A percentile compares a stretch with the other conserved stretches of the same genome.
Conservation (phyloP, 2,888 invertebrate genomes). For the Nezara viridula region DNA sequence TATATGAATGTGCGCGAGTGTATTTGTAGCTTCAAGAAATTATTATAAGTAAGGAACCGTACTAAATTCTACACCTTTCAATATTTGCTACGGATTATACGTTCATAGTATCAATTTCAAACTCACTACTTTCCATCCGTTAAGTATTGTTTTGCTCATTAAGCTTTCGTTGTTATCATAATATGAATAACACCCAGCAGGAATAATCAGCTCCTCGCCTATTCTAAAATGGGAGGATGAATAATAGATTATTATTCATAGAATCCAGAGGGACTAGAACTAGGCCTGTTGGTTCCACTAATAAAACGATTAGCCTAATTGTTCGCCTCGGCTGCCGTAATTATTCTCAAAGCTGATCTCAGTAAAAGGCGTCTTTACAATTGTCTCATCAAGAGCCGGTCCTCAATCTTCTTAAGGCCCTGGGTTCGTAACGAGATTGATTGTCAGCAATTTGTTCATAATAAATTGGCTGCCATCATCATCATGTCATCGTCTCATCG, state of each 20-base stretch:
- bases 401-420: not conserved
- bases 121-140: not conserved
- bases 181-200: not conserved
- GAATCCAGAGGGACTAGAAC: not conserved
- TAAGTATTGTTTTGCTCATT: not conserved
- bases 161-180: no score
- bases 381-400: conserved; percentile 12
- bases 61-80: no score
- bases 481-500: not conserved
- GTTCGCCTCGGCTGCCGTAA: not conserved
- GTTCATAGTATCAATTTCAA: no score
- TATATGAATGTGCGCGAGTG: no score
- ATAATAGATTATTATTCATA: not conserved
- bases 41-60: no score
- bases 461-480: not conserved
- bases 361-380: not conserved
- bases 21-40: no score
- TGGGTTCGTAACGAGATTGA: not conserved
- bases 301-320: conserved; percentile 34
- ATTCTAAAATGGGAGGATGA: not conserved
- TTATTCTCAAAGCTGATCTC: conserved; percentile 43
- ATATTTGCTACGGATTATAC: no score
- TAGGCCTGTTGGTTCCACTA: not conserved
- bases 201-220: not conserved
- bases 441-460: not conserved